phyloP scores from a whole-genome alignment of 2,888 invertebrate species.

The Deilephila elpenor region DNA sequence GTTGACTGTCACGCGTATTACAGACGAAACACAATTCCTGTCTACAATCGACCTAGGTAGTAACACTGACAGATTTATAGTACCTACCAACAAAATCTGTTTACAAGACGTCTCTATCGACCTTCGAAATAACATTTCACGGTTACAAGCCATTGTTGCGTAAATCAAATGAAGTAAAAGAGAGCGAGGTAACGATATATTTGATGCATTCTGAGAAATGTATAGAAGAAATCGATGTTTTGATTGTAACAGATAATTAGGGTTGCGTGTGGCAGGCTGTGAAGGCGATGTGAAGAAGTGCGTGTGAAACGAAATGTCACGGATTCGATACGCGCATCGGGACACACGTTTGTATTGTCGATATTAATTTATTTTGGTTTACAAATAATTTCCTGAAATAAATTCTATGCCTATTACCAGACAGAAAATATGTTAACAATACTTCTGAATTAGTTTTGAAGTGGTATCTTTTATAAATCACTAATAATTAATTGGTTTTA shows the following conservation, averaged over 20 bases:
- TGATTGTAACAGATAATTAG: background rate
- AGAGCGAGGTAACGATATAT: slow-evolving; percentile 4
- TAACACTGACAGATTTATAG: slow-evolving; percentile 17
- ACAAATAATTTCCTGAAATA: no score
- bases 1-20: background rate
- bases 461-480: no score
- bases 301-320: no score
- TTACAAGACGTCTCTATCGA: slow-evolving; percentile 4
- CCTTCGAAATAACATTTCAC: slow-evolving; percentile 20
- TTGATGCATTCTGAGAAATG: background rate
- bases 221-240: background rate
- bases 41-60: slow-evolving; percentile 8
- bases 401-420: no score
- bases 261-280: no score
- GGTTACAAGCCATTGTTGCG: background rate
- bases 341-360: no score
- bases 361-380: no score
- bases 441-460: no score
- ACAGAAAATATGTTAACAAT: no score
- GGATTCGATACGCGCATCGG: no score
- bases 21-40: background rate
- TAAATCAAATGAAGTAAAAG: slow-evolving; percentile 8
- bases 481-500: no score
- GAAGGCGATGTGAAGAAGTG: no score
- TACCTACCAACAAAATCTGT: slow-evolving; percentile 3